Evolutionary conservation across 2,113 vertebrate genomes (phyloP).

Genomic region (Urocynchramus pylzowi): DNA sequence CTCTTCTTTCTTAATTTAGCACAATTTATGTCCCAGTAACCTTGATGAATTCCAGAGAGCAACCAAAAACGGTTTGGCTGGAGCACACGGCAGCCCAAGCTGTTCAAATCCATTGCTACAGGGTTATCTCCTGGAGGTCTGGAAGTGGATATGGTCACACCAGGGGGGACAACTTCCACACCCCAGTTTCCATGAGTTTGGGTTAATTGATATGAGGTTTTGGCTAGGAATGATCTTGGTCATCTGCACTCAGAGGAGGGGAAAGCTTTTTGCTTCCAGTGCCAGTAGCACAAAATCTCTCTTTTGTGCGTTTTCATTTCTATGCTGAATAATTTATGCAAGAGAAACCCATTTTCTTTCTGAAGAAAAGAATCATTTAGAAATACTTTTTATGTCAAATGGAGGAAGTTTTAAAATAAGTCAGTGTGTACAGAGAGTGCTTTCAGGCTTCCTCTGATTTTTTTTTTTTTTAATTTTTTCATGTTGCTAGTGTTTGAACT

Average conservation of each 20-base stretch:
- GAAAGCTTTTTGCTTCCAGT: background rate
- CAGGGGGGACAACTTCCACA: background rate
- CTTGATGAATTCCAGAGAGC: background rate
- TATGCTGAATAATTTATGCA: background rate
- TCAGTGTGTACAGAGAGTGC: background rate
- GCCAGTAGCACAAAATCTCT: background rate
- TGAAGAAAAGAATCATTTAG: background rate
- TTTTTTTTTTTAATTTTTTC: background rate
- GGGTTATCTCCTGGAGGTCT: background rate
- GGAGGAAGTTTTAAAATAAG: background rate
- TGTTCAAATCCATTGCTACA: background rate
- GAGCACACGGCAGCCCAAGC: background rate
- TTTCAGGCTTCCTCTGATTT: background rate
- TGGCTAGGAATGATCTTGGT: background rate
- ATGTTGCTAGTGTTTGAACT: background rate
- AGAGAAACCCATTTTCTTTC: background rate
- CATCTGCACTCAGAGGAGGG: background rate
- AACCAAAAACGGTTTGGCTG: background rate
- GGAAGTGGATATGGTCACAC: accelerated
- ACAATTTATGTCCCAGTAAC: background rate
- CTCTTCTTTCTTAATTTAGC: background rate
- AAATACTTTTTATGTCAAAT: background rate
- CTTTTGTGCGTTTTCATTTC: background rate
- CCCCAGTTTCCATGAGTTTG: accelerated
- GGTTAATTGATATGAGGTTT: background rate